A percentile compares a stretch with the other conserved stretches of the same genome.
Conservation (phyloP, 1,140 invertebrate genomes). For the Penaeus japonicus region DNA sequence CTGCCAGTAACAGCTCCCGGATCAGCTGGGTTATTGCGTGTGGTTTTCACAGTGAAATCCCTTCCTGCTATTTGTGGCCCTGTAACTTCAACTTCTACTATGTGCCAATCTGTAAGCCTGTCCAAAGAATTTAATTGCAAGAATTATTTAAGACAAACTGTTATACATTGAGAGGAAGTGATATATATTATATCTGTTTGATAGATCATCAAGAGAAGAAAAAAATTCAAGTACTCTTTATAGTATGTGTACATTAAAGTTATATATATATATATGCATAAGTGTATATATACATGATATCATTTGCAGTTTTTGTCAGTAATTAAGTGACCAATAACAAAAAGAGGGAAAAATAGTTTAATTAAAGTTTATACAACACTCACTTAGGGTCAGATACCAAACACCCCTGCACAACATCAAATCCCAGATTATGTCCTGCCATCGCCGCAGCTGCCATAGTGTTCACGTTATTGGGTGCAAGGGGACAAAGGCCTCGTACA, state of each 20-base stretch:
- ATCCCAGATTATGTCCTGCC: conserved; percentile 71
- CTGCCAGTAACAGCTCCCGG: conserved; percentile 69
- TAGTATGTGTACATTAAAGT: background rate
- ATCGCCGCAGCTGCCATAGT: conserved; percentile 72
- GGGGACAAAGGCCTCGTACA: conserved; percentile 68
- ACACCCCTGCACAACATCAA: conserved; percentile 69
- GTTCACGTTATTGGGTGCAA: conserved; percentile 74
- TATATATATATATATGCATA: conserved; percentile 3
- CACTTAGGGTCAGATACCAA: conserved; percentile 70
- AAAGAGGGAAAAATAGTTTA: background rate
- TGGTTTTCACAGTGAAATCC: conserved; percentile 68
- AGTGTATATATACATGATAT: background rate
- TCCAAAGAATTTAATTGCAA: background rate
- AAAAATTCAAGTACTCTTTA: too few relatives aligned
- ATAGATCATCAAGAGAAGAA: background rate
- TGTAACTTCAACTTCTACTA: conserved; percentile 70
- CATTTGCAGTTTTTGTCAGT: too few relatives aligned
- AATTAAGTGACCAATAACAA: background rate
- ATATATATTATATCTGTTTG: too few relatives aligned
- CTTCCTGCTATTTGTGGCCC: conserved; percentile 65
- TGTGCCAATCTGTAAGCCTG: conserved; percentile 70
- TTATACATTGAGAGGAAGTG: too few relatives aligned
- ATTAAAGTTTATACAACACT: background rate
- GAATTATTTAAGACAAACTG: too few relatives aligned
- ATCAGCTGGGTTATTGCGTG: conserved; percentile 69